Evolutionary conservation across 2,888 invertebrate species (phyloP).

Genomic region (Synergus umbraculus): DNA sequence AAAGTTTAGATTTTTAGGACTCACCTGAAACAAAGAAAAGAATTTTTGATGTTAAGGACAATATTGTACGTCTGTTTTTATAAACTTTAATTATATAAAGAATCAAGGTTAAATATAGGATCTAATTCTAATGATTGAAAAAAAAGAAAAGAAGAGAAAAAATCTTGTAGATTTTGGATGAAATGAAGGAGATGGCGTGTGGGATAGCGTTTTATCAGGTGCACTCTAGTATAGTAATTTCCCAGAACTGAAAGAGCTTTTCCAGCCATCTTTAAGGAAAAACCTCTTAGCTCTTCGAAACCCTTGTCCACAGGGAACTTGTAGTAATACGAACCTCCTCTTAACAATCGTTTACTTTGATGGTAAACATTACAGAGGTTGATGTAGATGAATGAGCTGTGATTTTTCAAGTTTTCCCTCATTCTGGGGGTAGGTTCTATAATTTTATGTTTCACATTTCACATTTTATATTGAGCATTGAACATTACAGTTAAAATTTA

Average conservation of each 20-base stretch:
- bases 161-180: neutral
- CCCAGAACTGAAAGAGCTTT: neutral
- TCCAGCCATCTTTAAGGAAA: slow-evolving; percentile 5
- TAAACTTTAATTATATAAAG: neutral
- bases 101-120: neutral
- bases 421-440: too few species aligned
- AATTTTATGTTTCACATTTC: too few species aligned
- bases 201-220: neutral
- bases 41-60: too few species aligned
- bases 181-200: slow-evolving; percentile 13
- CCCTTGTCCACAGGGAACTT: neutral
- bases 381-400: neutral
- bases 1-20: too few species aligned
- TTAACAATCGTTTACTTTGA: neutral
- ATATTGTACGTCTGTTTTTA: too few species aligned
- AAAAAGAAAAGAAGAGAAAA: neutral
- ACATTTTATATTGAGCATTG: too few species aligned
- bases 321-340: neutral
- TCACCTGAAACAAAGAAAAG: too few species aligned
- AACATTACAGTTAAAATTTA: too few species aligned
- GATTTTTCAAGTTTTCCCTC: neutral
- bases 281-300: neutral
- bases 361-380: neutral
- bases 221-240: slow-evolving; percentile 19
- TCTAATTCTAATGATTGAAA: neutral